phyloP scores from a whole-genome alignment of 2,113 vertebrate genomes.

The Cyprinodon tularosa region DNA sequence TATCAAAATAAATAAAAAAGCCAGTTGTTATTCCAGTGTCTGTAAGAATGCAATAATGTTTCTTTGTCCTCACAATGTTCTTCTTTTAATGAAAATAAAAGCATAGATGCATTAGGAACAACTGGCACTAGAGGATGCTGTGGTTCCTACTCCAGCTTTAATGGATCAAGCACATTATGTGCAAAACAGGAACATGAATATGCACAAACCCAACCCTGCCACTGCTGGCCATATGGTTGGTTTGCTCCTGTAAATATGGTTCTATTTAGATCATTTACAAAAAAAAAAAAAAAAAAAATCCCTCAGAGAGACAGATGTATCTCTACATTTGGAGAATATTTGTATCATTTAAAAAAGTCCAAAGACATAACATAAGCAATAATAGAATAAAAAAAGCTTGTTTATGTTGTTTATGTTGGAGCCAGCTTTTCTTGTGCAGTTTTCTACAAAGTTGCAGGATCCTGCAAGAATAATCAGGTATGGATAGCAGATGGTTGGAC shows the following conservation, averaged over 20 bases:
- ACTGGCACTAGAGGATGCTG: conserved; percentile 62
- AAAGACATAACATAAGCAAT: too few relatives aligned
- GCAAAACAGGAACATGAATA: neutral
- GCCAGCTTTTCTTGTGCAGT: too few relatives aligned
- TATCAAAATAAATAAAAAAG: neutral
- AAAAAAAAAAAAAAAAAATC: too few relatives aligned
- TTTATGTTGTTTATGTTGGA: neutral
- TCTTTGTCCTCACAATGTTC: too few relatives aligned
- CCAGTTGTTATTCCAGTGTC: neutral
- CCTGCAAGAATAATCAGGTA: too few relatives aligned
- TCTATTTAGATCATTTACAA: neutral
- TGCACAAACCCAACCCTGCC: neutral
- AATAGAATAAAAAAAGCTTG: neutral
- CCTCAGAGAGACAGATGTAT: too few relatives aligned
- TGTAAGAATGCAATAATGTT: too few relatives aligned
- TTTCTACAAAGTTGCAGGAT: too few relatives aligned
- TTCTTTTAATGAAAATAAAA: neutral
- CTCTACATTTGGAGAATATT: too few relatives aligned
- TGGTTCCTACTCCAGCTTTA: conserved; percentile 16
- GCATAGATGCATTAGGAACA: neutral
- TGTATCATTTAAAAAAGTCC: too few relatives aligned
- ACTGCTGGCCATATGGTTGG: neutral
- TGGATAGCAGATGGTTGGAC: too few relatives aligned
- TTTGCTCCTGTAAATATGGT: neutral
- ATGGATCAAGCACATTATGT: neutral